phyloP scores from a whole-genome alignment of 2,113 vertebrate species.

The Rhineura floridana region DNA sequence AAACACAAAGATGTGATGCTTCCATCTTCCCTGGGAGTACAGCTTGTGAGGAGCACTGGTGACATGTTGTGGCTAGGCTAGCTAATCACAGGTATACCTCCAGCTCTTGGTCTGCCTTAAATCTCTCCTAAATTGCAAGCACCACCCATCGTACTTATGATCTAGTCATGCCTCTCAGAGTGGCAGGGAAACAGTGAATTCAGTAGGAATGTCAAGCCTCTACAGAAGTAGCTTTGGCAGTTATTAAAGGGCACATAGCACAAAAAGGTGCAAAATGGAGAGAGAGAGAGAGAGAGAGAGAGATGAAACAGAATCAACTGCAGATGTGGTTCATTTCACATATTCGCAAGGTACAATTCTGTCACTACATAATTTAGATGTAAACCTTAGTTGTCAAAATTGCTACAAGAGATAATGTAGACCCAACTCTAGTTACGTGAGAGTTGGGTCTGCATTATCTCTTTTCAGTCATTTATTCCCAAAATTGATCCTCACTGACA shows the following conservation, averaged over 20 bases:
- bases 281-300: neutral
- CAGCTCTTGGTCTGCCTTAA: neutral
- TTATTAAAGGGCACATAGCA: neutral
- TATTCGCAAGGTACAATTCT: neutral
- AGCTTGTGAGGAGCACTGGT: conserved; percentile 68
- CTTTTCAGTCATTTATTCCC: neutral
- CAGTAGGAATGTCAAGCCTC: neutral
- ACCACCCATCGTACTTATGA: fast-evolving
- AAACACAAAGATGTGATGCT: fast-evolving
- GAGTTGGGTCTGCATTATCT: no score
- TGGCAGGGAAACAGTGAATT: neutral
- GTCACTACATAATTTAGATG: neutral
- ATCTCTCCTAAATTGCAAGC: neutral
- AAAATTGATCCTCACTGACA: neutral
- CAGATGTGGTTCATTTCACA: neutral
- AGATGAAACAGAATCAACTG: neutral
- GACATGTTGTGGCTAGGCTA: conserved; percentile 69
- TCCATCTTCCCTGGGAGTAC: neutral
- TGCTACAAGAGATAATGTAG: no score
- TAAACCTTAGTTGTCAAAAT: no score
- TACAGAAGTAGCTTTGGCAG: conserved; percentile 1
- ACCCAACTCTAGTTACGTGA: neutral
- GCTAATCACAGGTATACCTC: conserved; percentile 49
- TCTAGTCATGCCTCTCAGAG: neutral
- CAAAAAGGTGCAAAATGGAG: neutral